Conservation (phyloP, 2,113 vertebrate species). For the Tragulus kanchil region DNA sequence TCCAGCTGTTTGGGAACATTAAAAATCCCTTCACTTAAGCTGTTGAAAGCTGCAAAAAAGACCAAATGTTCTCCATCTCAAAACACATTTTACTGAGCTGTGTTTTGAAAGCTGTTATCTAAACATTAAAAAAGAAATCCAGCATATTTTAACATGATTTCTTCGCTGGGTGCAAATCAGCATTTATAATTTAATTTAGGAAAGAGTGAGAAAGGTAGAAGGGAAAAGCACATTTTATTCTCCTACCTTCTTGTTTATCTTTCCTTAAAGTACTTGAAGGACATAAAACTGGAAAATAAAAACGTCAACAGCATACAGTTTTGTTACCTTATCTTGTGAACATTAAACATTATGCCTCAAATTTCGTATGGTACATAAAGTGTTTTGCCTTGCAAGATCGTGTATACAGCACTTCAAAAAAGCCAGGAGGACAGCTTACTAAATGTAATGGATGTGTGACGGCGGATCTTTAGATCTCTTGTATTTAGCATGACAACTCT, state of each 20-base stretch:
- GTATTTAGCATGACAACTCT: conserved; percentile 88
- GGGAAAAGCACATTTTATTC: conserved; percentile 74
- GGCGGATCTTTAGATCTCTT: conserved; percentile 90
- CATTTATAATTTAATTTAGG: conserved; percentile 83
- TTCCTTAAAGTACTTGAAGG: conserved; percentile 82
- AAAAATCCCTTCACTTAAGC: conserved; percentile 80
- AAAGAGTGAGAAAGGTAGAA: conserved; percentile 74
- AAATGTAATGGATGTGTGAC: conserved; percentile 93
- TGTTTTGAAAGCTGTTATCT: conserved; percentile 87
- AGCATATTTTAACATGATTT: conserved; percentile 85
- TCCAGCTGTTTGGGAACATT: conserved; percentile 82
- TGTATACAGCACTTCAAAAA: conserved; percentile 92
- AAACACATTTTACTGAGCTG: conserved; percentile 84
- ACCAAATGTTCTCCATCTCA: conserved; percentile 87
- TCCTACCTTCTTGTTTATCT: conserved; percentile 85
- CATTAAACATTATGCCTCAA: conserved; percentile 93
- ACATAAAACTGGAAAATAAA: conserved; percentile 88
- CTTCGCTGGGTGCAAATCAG: conserved; percentile 84
- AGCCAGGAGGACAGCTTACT: conserved; percentile 89
- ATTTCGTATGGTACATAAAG: conserved; percentile 92
- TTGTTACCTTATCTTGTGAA: conserved; percentile 89
- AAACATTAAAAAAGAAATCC: conserved; percentile 82
- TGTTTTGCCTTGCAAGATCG: conserved; percentile 89
- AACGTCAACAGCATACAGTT: conserved; percentile 86
- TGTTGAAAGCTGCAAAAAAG: conserved; percentile 86